Conservation (phyloP, 2,797 vertebrate genomes). For the Intellagama lesueurii region DNA sequence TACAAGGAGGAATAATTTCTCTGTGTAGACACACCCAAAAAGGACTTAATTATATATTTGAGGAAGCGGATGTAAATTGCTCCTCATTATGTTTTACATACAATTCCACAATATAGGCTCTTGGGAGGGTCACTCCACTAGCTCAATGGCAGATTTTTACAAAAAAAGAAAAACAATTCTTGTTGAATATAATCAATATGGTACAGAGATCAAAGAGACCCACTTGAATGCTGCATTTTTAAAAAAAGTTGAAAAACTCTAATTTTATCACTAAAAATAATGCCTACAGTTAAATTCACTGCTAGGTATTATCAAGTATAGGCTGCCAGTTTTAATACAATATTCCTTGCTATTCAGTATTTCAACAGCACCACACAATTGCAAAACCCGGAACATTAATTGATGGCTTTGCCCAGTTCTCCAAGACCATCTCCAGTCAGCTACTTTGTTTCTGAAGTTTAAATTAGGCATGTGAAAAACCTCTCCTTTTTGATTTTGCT, state of each 20-base stretch:
- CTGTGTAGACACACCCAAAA: neutral
- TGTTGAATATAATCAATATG: neutral
- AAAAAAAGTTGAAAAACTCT: neutral
- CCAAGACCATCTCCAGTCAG: conserved; percentile 37
- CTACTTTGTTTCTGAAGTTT: neutral
- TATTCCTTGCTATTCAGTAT: conserved; percentile 8
- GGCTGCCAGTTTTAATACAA: neutral
- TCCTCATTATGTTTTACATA: neutral
- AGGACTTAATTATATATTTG: neutral
- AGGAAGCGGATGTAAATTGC: neutral
- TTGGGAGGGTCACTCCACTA: neutral
- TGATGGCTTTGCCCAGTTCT: conserved; percentile 40
- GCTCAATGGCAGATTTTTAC: neutral
- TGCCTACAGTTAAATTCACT: neutral
- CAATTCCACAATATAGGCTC: neutral
- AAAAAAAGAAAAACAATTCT: neutral
- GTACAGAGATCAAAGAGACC: neutral
- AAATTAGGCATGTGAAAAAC: no score
- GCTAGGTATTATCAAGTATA: neutral
- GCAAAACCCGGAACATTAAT: conserved; percentile 4
- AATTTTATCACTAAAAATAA: neutral
- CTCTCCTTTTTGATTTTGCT: no score
- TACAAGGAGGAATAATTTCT: no score
- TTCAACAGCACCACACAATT: conserved; percentile 15
- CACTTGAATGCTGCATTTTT: neutral